These are phyloP conservation scores for Calephelis virginiensis DNA, from an alignment of 1,140 invertebrate species.

Conservation along the genomic window DNA sequence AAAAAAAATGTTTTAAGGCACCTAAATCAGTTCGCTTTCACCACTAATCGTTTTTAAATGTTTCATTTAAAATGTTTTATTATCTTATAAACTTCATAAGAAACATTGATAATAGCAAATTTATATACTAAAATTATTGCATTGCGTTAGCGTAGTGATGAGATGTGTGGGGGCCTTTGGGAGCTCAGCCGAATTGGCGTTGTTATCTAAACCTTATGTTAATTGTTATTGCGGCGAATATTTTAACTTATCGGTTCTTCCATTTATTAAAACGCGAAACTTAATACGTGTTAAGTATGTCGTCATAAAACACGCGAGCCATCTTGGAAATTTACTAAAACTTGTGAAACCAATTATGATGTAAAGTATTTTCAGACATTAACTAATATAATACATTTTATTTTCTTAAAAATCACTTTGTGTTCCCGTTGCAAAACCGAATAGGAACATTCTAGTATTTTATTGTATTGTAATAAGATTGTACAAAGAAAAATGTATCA, in stretches of 20 bases:
- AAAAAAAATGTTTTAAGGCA: no score
- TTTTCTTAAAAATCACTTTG: constrained; percentile 21
- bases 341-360: constrained; percentile 44
- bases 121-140: not conserved
- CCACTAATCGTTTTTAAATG: no score
- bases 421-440: not conserved
- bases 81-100: no score
- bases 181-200: constrained; percentile 11
- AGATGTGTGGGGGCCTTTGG: not conserved
- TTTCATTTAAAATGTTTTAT: no score
- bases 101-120: not conserved
- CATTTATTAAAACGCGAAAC: constrained; percentile 47
- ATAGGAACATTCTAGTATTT: constrained; percentile 1
- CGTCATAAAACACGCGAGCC: constrained; percentile 43
- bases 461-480: not conserved
- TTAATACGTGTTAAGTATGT: constrained; percentile 21
- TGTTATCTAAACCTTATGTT: constrained; percentile 14
- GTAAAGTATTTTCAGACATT: constrained; percentile 48
- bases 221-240: constrained; percentile 51
- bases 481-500: no score
- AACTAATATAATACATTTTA: constrained; percentile 39
- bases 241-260: constrained; percentile 68
- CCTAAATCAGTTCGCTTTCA: no score
- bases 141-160: not conserved
- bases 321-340: constrained; percentile 44